These are phyloP conservation scores for Atlantisia rogersi DNA, from an alignment of 2,113 vertebrate genomes.

Conservation along the genomic window DNA sequence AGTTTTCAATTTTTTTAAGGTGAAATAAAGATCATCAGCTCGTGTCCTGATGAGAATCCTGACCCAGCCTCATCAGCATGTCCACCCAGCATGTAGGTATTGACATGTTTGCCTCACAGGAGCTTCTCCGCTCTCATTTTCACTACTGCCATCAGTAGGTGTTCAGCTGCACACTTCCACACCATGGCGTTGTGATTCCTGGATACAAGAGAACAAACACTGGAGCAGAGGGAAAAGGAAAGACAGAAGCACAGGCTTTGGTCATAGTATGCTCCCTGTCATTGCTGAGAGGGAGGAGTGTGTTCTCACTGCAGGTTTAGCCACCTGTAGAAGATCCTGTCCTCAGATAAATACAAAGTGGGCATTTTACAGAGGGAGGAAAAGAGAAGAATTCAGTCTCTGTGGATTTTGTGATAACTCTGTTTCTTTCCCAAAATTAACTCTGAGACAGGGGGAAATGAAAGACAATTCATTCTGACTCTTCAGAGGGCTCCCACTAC, in stretches of 20 bases:
- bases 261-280: neutral
- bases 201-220: neutral
- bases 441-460: neutral
- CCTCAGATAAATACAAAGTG: neutral
- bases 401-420: neutral
- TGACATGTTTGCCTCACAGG: slow-evolving; percentile 21
- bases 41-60: slow-evolving; percentile 75
- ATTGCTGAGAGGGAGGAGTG: neutral
- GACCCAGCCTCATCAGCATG: slow-evolving; percentile 62
- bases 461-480: neutral
- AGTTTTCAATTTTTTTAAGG: neutral
- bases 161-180: slow-evolving; percentile 61
- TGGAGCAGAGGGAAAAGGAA: neutral
- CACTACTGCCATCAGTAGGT: slow-evolving; percentile 47
- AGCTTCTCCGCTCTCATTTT: slow-evolving; percentile 47
- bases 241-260: neutral
- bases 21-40: slow-evolving; percentile 50
- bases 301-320: fast-evolving
- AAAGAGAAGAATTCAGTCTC: neutral
- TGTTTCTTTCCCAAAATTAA: neutral
- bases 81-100: slow-evolving; percentile 14
- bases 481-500: neutral
- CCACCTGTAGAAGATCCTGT: neutral
- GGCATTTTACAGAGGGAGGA: neutral
- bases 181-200: slow-evolving; percentile 67